Conservation (phyloP, 2,888 invertebrate species). For the Notodromas monacha region DNA sequence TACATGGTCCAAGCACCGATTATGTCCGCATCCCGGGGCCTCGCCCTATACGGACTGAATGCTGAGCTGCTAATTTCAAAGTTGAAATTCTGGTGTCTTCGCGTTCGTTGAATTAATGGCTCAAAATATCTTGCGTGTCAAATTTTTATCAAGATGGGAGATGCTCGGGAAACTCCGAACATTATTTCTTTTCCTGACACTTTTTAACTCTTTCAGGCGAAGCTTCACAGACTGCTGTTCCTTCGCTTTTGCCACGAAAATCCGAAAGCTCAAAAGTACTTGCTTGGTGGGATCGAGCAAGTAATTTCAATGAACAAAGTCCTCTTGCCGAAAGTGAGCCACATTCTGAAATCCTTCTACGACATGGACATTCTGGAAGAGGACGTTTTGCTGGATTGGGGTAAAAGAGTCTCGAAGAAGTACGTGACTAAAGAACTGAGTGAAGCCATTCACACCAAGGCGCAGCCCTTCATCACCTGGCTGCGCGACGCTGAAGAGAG, state of each 20-base stretch:
- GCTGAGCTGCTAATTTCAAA: no score
- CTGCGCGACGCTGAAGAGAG: constrained; percentile 72
- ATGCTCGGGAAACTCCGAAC: no score
- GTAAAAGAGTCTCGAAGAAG: constrained; percentile 70
- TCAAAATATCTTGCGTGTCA: no score
- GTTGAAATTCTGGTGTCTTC: no score
- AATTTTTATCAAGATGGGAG: no score
- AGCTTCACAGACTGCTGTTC: constrained; percentile 38
- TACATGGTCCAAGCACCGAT: no score
- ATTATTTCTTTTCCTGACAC: no score
- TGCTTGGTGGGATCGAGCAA: constrained; percentile 78
- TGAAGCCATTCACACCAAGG: constrained; percentile 63
- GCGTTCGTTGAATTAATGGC: no score
- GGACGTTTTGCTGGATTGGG: constrained; percentile 75
- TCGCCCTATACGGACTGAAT: no score
- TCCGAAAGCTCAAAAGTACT: constrained; percentile 51
- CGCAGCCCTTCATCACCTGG: constrained; percentile 82
- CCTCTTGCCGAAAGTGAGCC: constrained; percentile 48
- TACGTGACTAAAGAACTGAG: constrained; percentile 66
- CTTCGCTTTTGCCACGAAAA: constrained; percentile 50
- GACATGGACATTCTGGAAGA: constrained; percentile 83
- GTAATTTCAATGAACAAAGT: constrained; percentile 46
- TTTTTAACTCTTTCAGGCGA: constrained; percentile 28
- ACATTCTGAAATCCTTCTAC: constrained; percentile 49
- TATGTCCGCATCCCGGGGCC: no score